These are phyloP conservation scores for Crenichthys baileyi DNA, from an alignment of 2,797 vertebrate genomes.

Conservation along the genomic window DNA sequence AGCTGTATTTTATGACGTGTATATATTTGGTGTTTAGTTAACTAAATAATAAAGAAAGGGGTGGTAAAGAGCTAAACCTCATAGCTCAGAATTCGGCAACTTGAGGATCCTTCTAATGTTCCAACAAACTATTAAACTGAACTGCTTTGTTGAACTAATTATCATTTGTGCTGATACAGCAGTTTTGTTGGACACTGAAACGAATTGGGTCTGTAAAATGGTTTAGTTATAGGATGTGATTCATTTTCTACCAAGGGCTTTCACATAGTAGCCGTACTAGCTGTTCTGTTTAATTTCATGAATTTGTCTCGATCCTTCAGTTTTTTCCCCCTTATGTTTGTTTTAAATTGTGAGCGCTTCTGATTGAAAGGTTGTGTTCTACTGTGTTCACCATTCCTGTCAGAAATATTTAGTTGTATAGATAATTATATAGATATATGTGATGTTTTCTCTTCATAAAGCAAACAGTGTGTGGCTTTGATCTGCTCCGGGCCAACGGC, in stretches of 20 bases:
- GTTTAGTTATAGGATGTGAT: neutral
- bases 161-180: too few species aligned
- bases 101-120: neutral
- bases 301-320: neutral
- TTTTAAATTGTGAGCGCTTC: neutral
- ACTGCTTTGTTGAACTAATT: neutral
- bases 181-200: neutral
- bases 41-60: too few species aligned
- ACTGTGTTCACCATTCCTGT: neutral
- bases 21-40: too few species aligned
- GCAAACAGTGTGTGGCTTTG: constrained; percentile 99
- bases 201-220: neutral
- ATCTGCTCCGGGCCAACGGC: constrained; percentile 95
- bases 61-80: too few species aligned
- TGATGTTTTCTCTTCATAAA: constrained; percentile 47
- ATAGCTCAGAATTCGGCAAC: too few species aligned
- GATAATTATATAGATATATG: neutral
- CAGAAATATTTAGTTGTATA: neutral
- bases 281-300: neutral
- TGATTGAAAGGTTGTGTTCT: neutral
- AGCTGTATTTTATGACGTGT: too few species aligned
- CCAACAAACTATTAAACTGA: too few species aligned
- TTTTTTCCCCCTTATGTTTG: neutral
- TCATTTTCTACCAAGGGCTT: neutral
- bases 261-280: neutral